phyloP scores from a whole-genome alignment of 1,140 invertebrate genomes.

The Drosophila repleta region DNA sequence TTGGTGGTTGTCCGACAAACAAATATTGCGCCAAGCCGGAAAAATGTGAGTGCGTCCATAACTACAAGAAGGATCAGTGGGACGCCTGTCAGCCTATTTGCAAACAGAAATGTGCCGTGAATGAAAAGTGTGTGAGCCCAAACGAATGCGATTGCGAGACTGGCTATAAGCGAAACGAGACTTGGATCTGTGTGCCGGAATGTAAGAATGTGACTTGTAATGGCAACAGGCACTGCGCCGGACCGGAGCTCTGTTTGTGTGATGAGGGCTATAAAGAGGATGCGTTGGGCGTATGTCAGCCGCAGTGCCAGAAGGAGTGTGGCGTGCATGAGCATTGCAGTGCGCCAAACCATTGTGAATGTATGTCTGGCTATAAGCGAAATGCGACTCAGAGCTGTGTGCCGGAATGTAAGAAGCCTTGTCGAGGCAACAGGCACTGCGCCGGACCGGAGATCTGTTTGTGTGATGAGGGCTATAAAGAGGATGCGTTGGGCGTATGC shows the following conservation, averaged over 20 bases:
- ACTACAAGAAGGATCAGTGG: no score
- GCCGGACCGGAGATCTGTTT: constrained; percentile 74
- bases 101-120: no score
- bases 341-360: constrained; percentile 84
- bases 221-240: constrained; percentile 83
- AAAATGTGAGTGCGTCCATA: no score
- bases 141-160: constrained; percentile 85
- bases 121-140: no score
- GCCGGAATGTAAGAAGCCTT: constrained; percentile 2
- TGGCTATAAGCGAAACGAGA: not conserved
- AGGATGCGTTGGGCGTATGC: not conserved
- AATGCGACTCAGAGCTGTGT: constrained; percentile 21
- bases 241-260: constrained; percentile 84
- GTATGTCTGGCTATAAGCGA: constrained; percentile 39
- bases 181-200: constrained; percentile 7
- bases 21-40: no score
- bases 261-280: constrained; percentile 66
- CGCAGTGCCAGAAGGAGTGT: not conserved
- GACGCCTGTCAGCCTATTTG: constrained; percentile 82
- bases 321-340: constrained; percentile 3
- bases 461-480: constrained; percentile 80
- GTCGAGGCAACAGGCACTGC: constrained; percentile 51
- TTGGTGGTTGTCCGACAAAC: no score
- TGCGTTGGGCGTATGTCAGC: not conserved
- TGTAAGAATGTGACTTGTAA: constrained; percentile 6